A percentile compares a stretch with the other conserved stretches of the same genome.
These are phyloP conservation scores for Nyctibius grandis DNA, from an alignment of 2,797 vertebrate genomes.

Conservation along the genomic window DNA sequence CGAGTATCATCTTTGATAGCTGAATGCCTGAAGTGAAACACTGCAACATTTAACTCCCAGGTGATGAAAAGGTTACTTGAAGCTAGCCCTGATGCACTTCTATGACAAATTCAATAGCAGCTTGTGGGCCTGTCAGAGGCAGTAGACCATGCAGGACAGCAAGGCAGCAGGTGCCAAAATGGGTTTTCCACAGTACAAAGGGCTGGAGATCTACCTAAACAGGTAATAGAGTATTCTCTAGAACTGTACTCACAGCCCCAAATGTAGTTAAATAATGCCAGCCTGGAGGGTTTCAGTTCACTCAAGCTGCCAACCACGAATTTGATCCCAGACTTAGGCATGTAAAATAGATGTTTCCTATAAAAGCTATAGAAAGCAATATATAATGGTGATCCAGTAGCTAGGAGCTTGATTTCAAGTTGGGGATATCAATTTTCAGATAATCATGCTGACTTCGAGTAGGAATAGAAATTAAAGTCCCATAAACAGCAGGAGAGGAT, in stretches of 20 bases:
- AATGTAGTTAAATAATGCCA: not conserved
- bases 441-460: not conserved
- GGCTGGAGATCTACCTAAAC: not conserved
- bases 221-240: not conserved
- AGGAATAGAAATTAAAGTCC: not conserved
- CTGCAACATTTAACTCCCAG: no score
- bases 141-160: not conserved
- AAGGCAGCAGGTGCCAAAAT: not conserved
- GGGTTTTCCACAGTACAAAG: not conserved
- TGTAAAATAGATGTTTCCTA: not conserved
- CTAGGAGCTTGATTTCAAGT: not conserved
- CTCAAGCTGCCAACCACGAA: not conserved
- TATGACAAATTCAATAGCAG: accelerated
- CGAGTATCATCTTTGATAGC: not conserved
- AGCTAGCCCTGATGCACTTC: not conserved
- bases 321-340: not conserved
- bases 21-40: not conserved
- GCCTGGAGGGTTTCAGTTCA: not conserved
- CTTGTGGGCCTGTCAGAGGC: not conserved
- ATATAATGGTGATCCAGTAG: not conserved
- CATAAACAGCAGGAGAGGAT: not conserved
- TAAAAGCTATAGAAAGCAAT: not conserved
- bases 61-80: not conserved
- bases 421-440: not conserved
- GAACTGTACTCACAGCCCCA: not conserved